Evolutionary conservation across 2,797 vertebrate species (phyloP).

Genomic region (Crocidura indochinensis): DNA sequence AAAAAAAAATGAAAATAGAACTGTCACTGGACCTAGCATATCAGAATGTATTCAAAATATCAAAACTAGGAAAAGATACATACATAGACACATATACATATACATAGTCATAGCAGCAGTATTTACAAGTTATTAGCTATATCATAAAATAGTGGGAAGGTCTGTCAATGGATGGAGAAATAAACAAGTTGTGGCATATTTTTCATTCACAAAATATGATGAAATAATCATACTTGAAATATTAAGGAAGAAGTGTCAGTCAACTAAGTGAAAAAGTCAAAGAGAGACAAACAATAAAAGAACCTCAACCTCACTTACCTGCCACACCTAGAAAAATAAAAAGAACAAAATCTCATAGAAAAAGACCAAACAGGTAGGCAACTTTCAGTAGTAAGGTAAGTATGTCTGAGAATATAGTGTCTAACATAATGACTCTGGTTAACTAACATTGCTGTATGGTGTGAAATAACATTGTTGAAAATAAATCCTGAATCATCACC

Average conservation of each 20-base stretch:
- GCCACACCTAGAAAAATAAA: neutral
- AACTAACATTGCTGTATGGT: neutral
- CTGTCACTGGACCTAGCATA: neutral
- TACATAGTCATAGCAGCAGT: neutral
- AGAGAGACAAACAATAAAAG: neutral
- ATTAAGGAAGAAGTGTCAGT: neutral
- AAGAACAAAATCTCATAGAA: neutral
- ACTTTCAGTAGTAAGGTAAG: neutral
- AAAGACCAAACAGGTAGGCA: neutral
- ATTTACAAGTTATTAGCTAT: neutral
- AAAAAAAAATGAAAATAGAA: neutral
- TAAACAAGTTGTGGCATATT: neutral
- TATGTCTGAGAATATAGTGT: neutral
- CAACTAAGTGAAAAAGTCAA: neutral
- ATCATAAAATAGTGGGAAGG: neutral
- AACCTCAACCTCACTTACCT: neutral
- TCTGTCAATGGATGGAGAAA: neutral
- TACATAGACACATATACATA: too few species aligned
- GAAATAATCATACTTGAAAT: neutral
- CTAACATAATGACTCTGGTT: neutral
- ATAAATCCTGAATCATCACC: neutral
- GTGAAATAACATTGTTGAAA: neutral
- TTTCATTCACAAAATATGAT: neutral
- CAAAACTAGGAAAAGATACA: too few species aligned
- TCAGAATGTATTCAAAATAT: neutral